Base-by-base conservation (phyloP, 2,797 vertebrate genomes). In the Myotis pilosus region DNA sequence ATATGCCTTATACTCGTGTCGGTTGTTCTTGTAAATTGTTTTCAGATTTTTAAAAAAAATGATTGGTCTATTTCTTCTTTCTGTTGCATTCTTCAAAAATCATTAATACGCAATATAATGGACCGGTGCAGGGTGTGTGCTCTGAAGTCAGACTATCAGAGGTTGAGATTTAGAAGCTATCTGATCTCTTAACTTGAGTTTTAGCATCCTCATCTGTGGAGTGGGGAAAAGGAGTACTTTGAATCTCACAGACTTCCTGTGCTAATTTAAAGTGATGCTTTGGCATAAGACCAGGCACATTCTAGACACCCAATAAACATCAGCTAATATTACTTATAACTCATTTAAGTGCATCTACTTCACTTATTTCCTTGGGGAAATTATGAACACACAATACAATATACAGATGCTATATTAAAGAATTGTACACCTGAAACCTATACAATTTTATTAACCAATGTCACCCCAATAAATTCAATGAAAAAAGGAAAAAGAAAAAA, bases 21-120 rank as follows among this genome's bases (percentile, higher is more conserved):
- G 76, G 88, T 75, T 87, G n/a, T 74, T 97, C 89, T 84, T 90
- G 6, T 91, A 87, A 33, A 49, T 41, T 55, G 38, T 94, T 95
- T 95, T 79, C 62, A 76, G 47, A 82, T 78, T 62, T 62, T 87
- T 33, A 0, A 41, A 81, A 82, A 84, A 94, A 57, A 41, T 72
- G 87, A 51, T 82, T 72, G 33, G 25, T 74, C 76, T 57, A 81
- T 36, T 75, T 94, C 75, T 93, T 90, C 64, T 76, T 94, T 76
- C 22, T 84, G 51, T 87, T 74, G 84, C 33, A 33, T 75, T 91
- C 76, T 87, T 74, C 44, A 87, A 87, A 91, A 94, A 64, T 74
- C 75, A 91, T 53, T 85, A 91, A 51, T 28, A 53, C 4, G 5
- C 60, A 68, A 3, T 41, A 25, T 75, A 84, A 82, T 69, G 49